Base-by-base conservation (phyloP, 2,113 vertebrate genomes). In the Pseudolaguvia tuberculata region DNA sequence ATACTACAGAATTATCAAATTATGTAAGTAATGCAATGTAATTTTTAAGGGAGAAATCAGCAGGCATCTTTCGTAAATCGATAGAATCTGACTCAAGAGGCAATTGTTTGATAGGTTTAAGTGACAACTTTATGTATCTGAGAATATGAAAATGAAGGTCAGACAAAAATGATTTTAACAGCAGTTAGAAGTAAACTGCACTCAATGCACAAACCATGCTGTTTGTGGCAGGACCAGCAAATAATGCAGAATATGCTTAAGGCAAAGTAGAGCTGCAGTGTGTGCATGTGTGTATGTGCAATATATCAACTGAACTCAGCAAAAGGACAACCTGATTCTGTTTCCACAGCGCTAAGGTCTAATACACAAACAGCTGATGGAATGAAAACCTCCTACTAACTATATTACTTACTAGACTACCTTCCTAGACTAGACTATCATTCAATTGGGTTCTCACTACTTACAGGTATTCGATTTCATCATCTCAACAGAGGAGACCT, bases 51-150 rank as follows among this genome's bases (percentile, higher is more conserved):
- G 18, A 42, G 35, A 42, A 12, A 42, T 21, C 18, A 65, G 21
- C 62, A 65, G 15, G 21, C 66, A 63, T 65, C 56, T 62, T 70
- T 72, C 45, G 42, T 35, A 75, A 62, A 65, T 56, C 18, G 51
- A 74, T 77, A 50, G 70, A 80, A 70, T 59, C n/a, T 50, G 18
- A 18, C 14, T 45, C 57, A 51, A 73, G 69, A 70, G 50, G 59
- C 15, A 50, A 57, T 23, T 45, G 27, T 62, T 58, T 50, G 1
- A 18, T 11, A 39, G 55, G 51, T 55, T 55, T 56, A 42, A 2
- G 39, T 61, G 57, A 52, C 70, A 35, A 63, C 57, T 74, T 17
- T 20, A 23, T 63, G 73, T 63, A 63, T 61, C 47, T 61, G 25
- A 14, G 52, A 27, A 39, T 27, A n/a, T n/a, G 45, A 72, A 72